A percentile compares a stretch with the other conserved stretches of the same genome.
Conservation (phyloP, 2,888 invertebrate genomes). For the Drosophila gaucha region DNA sequence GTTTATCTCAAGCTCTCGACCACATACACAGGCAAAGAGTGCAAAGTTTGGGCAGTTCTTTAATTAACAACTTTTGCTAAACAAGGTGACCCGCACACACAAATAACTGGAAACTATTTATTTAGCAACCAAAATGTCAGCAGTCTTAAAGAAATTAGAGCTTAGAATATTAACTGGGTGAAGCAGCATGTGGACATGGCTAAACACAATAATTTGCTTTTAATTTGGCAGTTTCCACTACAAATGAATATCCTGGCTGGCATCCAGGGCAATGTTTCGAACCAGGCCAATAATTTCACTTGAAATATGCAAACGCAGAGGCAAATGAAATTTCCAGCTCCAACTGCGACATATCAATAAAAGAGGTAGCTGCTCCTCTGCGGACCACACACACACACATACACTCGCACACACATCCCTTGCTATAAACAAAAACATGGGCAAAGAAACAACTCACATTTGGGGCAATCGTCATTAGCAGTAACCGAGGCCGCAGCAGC, state of each 20-base stretch:
- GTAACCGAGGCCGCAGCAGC: constrained; percentile 59
- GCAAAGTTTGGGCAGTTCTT: constrained; percentile 47
- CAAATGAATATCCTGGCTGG: constrained; percentile 40
- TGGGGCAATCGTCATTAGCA: constrained; percentile 75
- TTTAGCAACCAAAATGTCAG: constrained; percentile 44
- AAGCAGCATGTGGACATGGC: constrained; percentile 10
- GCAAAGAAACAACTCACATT: constrained; percentile 40
- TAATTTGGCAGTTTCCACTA: constrained; percentile 70
- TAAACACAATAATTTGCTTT: constrained; percentile 72
- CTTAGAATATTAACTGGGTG: constrained; percentile 16
- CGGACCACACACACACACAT: not conserved
- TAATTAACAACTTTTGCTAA: constrained; percentile 65
- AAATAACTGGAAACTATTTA: constrained; percentile 55
- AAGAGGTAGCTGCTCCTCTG: constrained; percentile 41
- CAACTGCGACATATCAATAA: constrained; percentile 70
- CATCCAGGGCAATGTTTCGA: constrained; percentile 27
- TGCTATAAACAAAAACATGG: constrained; percentile 37
- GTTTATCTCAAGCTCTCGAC: not conserved
- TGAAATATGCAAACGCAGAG: constrained; percentile 50
- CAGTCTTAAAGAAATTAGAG: constrained; percentile 32
- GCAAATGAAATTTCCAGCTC: constrained; percentile 62
- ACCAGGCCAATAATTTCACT: constrained; percentile 60
- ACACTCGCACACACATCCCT: not conserved
- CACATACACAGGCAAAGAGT: no score
- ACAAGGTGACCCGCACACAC: constrained; percentile 28